Percentiles rank a stretch among this genome's conserved stretches.
phyloP scores from a whole-genome alignment of 2,113 vertebrate genomes.

The Paedocypris sp. region DNA sequence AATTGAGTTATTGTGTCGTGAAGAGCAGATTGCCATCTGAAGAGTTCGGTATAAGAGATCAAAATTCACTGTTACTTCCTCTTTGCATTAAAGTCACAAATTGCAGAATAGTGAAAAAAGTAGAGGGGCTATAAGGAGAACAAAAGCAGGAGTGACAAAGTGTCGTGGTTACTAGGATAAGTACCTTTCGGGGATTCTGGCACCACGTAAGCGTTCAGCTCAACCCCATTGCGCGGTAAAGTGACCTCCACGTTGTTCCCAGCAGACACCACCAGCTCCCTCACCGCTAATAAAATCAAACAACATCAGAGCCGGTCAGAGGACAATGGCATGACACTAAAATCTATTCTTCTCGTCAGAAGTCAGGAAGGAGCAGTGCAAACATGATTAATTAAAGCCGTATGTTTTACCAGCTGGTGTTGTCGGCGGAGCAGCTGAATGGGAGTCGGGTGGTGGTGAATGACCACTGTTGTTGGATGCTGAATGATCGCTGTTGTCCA shows the following conservation, averaged over 20 bases:
- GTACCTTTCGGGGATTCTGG: constrained; percentile 69
- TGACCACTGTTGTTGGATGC: constrained; percentile 43
- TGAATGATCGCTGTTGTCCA: neutral
- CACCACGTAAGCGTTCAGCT: constrained; percentile 83
- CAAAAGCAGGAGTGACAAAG: neutral
- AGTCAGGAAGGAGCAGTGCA: too few species aligned
- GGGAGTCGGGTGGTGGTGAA: constrained; percentile 8
- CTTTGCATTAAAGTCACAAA: too few species aligned
- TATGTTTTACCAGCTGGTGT: constrained; percentile 48
- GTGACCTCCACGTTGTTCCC: constrained; percentile 85
- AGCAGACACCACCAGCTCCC: constrained; percentile 87
- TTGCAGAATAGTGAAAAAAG: too few species aligned
- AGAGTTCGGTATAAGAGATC: too few species aligned
- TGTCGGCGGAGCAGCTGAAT: constrained; percentile 10
- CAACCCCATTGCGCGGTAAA: constrained; percentile 77
- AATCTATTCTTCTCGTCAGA: too few species aligned
- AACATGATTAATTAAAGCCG: constrained; percentile 21
- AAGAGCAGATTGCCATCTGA: too few species aligned
- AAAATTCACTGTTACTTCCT: too few species aligned
- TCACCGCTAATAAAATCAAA: constrained; percentile 40
- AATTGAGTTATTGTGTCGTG: too few species aligned
- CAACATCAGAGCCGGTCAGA: neutral
- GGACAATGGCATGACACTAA: too few species aligned
- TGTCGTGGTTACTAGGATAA: neutral
- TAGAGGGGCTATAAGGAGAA: too few species aligned